These are phyloP conservation scores for Macrophya annulata DNA, from an alignment of 2,888 invertebrate species.

Conservation along the genomic window DNA sequence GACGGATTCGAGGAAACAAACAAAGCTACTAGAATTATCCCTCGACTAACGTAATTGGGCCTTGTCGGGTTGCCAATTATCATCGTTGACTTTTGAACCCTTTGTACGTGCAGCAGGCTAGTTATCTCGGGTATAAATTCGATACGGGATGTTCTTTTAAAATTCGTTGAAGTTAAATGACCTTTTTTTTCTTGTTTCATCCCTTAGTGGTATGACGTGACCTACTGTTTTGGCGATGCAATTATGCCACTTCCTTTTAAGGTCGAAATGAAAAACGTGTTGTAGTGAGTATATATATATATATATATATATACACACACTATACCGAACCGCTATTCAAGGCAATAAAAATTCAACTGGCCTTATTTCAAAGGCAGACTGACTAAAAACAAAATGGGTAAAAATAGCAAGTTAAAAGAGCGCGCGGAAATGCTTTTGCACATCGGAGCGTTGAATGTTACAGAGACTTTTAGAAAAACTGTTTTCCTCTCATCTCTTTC, in stretches of 20 bases:
- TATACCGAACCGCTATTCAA: slow-evolving; percentile 13
- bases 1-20: slow-evolving; percentile 40
- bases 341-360: slow-evolving; percentile 40
- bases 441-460: slow-evolving; percentile 35
- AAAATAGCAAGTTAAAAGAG: slow-evolving; percentile 35
- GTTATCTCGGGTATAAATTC: slow-evolving; percentile 41
- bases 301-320: no score
- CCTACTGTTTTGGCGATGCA: slow-evolving; percentile 47
- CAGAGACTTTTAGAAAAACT: slow-evolving; percentile 39
- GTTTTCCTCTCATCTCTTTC: slow-evolving; percentile 44
- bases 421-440: slow-evolving; percentile 28
- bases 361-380: slow-evolving; percentile 22
- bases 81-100: slow-evolving; percentile 33
- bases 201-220: background rate
- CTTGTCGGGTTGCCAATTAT: slow-evolving; percentile 51
- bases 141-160: slow-evolving; percentile 22
- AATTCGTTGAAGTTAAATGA: slow-evolving; percentile 20
- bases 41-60: slow-evolving; percentile 41
- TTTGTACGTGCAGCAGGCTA: slow-evolving; percentile 24
- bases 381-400: slow-evolving; percentile 8
- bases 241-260: slow-evolving; percentile 17
- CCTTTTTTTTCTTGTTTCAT: background rate
- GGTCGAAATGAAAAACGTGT: slow-evolving; percentile 29
- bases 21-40: slow-evolving; percentile 42
- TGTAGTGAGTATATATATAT: background rate